These are phyloP conservation scores for Theodoxus fluviatilis DNA, from an alignment of 2,888 invertebrate genomes.

Conservation along the genomic window DNA sequence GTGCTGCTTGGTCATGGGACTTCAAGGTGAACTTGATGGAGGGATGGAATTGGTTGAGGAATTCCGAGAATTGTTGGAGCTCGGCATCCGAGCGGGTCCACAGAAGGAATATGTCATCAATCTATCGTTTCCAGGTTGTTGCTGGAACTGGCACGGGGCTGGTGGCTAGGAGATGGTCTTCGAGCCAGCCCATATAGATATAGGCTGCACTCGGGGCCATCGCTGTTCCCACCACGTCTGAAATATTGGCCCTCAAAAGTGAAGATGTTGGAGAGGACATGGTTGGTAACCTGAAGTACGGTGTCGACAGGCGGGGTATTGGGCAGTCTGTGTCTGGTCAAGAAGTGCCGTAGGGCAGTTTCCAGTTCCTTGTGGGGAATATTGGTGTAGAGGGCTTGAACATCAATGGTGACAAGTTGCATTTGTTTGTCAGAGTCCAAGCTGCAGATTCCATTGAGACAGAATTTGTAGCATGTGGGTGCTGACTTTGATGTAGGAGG, in stretches of 20 bases:
- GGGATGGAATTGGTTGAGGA: too few species aligned
- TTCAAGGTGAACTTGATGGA: too few species aligned
- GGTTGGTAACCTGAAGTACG: not conserved
- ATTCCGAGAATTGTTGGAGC: too few species aligned
- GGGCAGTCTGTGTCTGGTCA: too few species aligned
- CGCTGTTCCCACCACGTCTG: constrained; percentile 1
- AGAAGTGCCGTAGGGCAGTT: not conserved
- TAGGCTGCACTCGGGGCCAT: not conserved
- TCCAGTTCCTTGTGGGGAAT: not conserved
- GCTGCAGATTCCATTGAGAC: not conserved
- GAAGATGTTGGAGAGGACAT: not conserved
- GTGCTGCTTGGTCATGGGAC: too few species aligned
- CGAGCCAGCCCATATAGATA: too few species aligned
- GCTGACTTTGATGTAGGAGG: not conserved
- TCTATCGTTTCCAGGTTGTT: too few species aligned
- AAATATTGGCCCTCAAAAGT: not conserved
- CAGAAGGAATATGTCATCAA: too few species aligned
- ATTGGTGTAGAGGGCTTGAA: not conserved
- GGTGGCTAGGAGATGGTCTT: too few species aligned
- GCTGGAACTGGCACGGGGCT: too few species aligned
- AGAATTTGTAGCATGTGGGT: not conserved
- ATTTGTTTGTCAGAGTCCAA: not conserved
- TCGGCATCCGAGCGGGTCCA: too few species aligned
- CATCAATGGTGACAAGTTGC: not conserved
- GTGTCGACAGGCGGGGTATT: not conserved